Conservation (phyloP, 2,797 vertebrate species). For the Gallinago stenura region DNA sequence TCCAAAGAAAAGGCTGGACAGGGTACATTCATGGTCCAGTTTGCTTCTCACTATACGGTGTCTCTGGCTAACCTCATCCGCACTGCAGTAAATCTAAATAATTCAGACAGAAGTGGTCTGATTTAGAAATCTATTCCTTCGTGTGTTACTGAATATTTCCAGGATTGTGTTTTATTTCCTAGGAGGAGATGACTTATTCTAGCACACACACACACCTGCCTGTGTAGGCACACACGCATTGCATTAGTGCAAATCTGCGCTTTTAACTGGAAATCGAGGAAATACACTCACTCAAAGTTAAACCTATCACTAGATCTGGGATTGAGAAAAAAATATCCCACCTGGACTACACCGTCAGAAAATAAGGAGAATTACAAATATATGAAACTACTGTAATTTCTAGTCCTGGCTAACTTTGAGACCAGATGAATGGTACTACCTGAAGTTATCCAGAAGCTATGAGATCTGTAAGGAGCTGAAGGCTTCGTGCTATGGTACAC, state of each 20-base stretch:
- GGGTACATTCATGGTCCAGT: not conserved
- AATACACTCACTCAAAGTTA: not conserved
- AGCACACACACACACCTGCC: not conserved
- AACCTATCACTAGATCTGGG: not conserved
- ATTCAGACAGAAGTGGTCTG: not conserved
- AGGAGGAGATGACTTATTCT: not conserved
- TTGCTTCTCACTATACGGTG: not conserved
- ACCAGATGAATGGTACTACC: not conserved
- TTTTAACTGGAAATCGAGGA: not conserved
- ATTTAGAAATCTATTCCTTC: not conserved
- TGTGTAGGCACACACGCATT: not conserved
- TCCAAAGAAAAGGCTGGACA: not conserved
- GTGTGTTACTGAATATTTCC: not conserved
- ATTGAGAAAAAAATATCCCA: not conserved
- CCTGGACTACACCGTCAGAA: not conserved
- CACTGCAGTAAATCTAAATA: not conserved
- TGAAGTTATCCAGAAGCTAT: not conserved
- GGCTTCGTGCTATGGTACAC: not conserved
- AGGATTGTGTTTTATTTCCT: not conserved
- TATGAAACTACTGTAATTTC: not conserved
- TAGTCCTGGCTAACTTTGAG: not conserved
- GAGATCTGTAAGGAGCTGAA: not conserved
- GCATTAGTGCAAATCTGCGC: not conserved
- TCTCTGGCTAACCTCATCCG: slow-evolving; percentile 17
- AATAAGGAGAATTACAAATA: not conserved